Evolutionary conservation across 92 coral and sea anemone genomes (phyloP), one percentile per base, ranked within the genome.

Genomic region (Parazoanthus darwini): DNA sequence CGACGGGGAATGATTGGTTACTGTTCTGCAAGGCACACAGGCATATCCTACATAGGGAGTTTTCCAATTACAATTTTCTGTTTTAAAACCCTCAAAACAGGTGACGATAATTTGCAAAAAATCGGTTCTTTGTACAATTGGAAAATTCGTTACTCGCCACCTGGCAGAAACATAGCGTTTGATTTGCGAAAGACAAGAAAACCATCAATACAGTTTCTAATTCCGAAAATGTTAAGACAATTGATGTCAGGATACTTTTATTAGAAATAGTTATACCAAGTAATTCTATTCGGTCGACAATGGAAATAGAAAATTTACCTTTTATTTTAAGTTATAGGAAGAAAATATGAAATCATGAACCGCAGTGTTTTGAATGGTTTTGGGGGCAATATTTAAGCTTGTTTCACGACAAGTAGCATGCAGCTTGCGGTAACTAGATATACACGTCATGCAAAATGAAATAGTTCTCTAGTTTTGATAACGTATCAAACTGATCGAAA

Each of bases 11-110:
- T 75, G 79, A 72, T 84, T 84, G 87, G 78, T 35, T 70, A 23
- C 56, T 1, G 26, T 66, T 67, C 36, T 26, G 44, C 39, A 44
- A 46, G 22, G 67, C 71, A 44, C 42, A 29, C 43, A 72, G 79
- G 87, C 79, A 77, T 70, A 38, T 15, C 78, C 65, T 48, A 1
- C 58, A 50, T 6, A 15, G 79, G 77, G 43, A 29, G 35, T 44
- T 72, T 84, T 71, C 79, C 87, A 84, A 84, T 84, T 71, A 84
- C 87, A 71, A 4, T 68, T 84, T 44, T 80, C 46, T 10, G 48
- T 59, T 46, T 71, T 37, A 26, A 82, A 65, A 38, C 35, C 50
- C 37, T 48, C 43, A 71, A 71, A 71, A 84, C 87, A 84, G 87
- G 79, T 84, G 87, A 84, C 58, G 11, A 15, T 72, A 46, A 70